Base-by-base conservation (phyloP, 2,797 vertebrate genomes). In the Gymnothorax javanicus region DNA sequence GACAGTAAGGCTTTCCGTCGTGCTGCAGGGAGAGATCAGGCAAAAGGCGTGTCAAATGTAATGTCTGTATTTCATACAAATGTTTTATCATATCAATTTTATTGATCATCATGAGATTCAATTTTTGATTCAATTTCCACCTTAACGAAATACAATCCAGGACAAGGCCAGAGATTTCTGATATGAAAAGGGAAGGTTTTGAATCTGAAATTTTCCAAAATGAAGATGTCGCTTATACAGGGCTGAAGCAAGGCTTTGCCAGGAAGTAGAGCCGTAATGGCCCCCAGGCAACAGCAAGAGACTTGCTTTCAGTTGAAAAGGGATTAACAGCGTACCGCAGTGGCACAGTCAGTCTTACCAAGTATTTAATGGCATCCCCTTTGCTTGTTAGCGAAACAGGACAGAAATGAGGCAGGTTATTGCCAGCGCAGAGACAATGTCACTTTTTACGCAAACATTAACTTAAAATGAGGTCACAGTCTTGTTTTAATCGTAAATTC, bases 1-100 rank as follows among this genome's bases (percentile, higher is more conserved):
- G 91, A 84, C 92, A 93, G 86, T 92, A 93, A 0, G 92, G 92
- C 84, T 90, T 87, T 85, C 92, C 92, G 43, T 92, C 89, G 60
- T 93, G 92, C 92, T 93, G 90, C 83, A 58, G 85, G 82, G 71
- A 4, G 85, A 23, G 5, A 27, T 3, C 12, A 73, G n/a, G 88
- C 0, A 87, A 7, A 3, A 71, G 23, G 73, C 6, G 33, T 23
- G 8, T 60, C n/a, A 83, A 62, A 43, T 43, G 33, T 33, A 12
- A 56, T 43, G 17, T 83, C 23, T 83, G 9, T 33, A 27, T 77
- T 15, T 15, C 73, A 52, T 17, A 25, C 7, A 27, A 71, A 25
- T 25, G 0, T 12, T 7, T 71, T 71, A 71, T 71, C 23, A 25
- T 27, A 12, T 25, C 67, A 71, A 12, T 71, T 71, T 64, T 43